Conservation (phyloP, 2,888 invertebrate species). For the Andrena camellia region DNA sequence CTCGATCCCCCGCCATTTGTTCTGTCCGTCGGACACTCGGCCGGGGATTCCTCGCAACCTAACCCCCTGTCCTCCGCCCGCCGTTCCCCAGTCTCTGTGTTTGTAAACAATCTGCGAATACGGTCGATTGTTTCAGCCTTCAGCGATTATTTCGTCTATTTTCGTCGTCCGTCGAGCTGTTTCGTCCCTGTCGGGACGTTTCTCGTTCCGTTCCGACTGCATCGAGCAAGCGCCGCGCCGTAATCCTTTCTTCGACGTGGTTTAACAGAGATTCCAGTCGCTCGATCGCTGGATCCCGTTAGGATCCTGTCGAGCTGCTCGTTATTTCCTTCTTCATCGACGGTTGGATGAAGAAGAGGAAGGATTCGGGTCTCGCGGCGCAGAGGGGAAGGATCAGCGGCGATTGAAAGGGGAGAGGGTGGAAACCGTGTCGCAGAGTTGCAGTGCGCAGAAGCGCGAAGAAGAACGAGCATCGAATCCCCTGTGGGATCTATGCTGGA, state of each 20-base stretch:
- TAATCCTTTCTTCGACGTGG: no score
- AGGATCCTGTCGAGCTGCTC: background rate
- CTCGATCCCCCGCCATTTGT: constrained; percentile 33
- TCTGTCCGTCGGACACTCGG: background rate
- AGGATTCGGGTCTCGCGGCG: background rate
- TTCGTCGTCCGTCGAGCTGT: no score
- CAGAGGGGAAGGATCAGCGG: constrained; percentile 36
- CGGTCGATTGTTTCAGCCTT: background rate
- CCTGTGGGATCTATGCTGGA: constrained; percentile 46
- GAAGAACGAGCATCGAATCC: constrained; percentile 36
- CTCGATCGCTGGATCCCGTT: no score
- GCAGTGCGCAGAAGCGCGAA: constrained; percentile 18
- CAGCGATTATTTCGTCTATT: no score
- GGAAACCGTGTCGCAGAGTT: constrained; percentile 42
- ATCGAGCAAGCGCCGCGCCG: no score
- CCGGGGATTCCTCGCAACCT: background rate
- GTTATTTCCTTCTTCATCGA: background rate
- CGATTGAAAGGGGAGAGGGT: constrained; percentile 29
- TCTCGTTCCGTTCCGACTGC: no score
- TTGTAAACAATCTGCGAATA: background rate
- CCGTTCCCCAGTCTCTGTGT: background rate
- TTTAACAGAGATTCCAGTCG: no score
- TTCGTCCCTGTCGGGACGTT: no score
- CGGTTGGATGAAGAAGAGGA: background rate
- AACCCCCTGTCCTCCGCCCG: background rate